Evolutionary conservation across 1,140 invertebrate species (phyloP).

Genomic region (Mycetomoellerius zeteki): DNA sequence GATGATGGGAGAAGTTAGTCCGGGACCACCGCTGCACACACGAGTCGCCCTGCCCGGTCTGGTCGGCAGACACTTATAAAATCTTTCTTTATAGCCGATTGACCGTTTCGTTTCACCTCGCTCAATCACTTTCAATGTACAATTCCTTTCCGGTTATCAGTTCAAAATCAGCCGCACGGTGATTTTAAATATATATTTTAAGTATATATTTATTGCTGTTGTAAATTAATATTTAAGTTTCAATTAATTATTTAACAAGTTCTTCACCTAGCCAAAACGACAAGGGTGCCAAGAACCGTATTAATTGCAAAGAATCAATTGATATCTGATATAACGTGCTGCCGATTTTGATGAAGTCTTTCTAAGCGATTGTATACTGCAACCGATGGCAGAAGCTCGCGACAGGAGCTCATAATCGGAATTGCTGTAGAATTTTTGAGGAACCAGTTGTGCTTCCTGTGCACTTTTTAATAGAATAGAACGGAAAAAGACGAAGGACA

Average conservation of each 20-base stretch:
- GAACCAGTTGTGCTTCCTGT: slow-evolving; percentile 35
- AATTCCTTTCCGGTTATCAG: background rate
- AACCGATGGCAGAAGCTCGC: background rate
- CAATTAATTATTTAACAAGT: background rate
- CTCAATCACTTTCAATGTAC: background rate
- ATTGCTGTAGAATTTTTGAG: background rate
- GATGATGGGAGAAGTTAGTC: slow-evolving; percentile 83
- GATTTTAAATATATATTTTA: background rate
- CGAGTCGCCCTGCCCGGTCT: slow-evolving; percentile 83
- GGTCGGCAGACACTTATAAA: slow-evolving; percentile 83
- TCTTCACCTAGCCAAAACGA: background rate
- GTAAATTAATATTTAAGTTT: background rate
- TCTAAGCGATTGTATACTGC: background rate
- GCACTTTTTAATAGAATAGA: slow-evolving; percentile 10
- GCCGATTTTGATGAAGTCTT: slow-evolving; percentile 22
- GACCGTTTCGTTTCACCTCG: slow-evolving; percentile 6
- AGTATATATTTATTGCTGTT: background rate
- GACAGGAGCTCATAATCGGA: background rate
- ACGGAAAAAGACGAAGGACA: background rate
- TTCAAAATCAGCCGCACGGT: slow-evolving; percentile 12
- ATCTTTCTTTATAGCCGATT: slow-evolving; percentile 30
- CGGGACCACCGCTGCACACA: slow-evolving; percentile 83
- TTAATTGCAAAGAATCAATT: background rate
- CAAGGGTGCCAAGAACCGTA: background rate
- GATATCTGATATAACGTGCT: background rate